These are phyloP conservation scores for Petrocephalus microphthalmus DNA, from an alignment of 2,113 vertebrate genomes.

Conservation along the genomic window DNA sequence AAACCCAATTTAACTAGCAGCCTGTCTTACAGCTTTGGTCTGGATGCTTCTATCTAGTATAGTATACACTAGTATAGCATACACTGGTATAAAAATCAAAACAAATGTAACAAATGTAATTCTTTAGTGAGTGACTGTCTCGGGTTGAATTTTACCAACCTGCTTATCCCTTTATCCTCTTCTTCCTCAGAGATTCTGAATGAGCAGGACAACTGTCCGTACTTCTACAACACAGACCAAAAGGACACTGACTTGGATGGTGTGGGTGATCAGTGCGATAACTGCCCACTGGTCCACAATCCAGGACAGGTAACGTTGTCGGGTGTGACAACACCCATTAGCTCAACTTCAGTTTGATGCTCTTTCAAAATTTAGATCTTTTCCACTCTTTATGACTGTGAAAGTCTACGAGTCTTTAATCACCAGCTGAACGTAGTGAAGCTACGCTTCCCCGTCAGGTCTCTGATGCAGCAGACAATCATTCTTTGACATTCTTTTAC, in stretches of 20 bases:
- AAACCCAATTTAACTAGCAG: too few relatives aligned
- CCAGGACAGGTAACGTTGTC: slow-evolving; percentile 72
- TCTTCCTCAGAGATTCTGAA: slow-evolving; percentile 75
- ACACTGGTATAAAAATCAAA: not conserved
- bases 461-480: not conserved
- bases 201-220: slow-evolving; percentile 88
- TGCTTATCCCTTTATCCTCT: not conserved
- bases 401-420: not conserved
- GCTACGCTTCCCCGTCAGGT: not conserved
- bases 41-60: not conserved
- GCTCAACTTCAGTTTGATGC: not conserved
- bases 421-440: not conserved
- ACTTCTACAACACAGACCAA: slow-evolving; percentile 90
- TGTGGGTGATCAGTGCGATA: slow-evolving; percentile 94
- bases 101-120: not conserved
- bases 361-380: not conserved
- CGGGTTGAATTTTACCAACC: not conserved
- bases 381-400: not conserved
- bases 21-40: not conserved
- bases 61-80: too few relatives aligned
- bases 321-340: not conserved
- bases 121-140: not conserved
- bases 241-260: slow-evolving; percentile 86
- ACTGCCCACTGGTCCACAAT: slow-evolving; percentile 88
- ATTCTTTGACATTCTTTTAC: not conserved